A percentile compares a stretch with the other conserved stretches of the same genome.
Evolutionary conservation across 2,113 vertebrate genomes (phyloP).

Genomic region (Girardinichthys multiradiatus): DNA sequence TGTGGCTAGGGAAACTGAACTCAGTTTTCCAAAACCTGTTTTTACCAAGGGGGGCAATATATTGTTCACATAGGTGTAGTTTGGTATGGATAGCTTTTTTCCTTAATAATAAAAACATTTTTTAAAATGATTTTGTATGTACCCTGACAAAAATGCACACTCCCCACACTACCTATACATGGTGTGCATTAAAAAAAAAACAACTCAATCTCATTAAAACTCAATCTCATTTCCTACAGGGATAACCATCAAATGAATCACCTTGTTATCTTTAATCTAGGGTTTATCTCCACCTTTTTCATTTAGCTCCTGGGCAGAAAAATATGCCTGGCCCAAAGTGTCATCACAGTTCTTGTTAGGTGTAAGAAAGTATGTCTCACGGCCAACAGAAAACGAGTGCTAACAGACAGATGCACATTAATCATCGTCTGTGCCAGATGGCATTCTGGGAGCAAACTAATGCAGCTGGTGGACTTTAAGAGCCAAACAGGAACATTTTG

Average conservation of each 20-base stretch:
- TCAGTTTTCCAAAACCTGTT: no score
- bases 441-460: conserved; percentile 43
- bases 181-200: conserved; percentile 17
- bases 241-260: conserved; percentile 41
- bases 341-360: conserved; percentile 34
- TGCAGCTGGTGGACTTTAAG: conserved; percentile 26
- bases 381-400: conserved; percentile 39
- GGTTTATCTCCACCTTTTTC: conserved; percentile 21
- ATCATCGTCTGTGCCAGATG: conserved; percentile 41
- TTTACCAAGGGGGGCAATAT: no score
- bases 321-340: conserved; percentile 2
- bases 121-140: neutral
- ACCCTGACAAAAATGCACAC: neutral
- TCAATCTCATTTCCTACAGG: conserved; percentile 19
- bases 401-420: conserved; percentile 51
- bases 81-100: no score
- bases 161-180: neutral
- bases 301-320: conserved; percentile 41
- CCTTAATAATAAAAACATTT: no score
- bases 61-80: no score
- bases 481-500: conserved; percentile 5
- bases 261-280: conserved; percentile 52
- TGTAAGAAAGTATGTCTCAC: conserved; percentile 22
- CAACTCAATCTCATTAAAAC: conserved; percentile 39
- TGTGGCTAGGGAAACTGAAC: no score